Evolutionary conservation across 2,797 vertebrate species (phyloP), one percentile per base, ranked within the genome.

Genomic region (Malacoraja senta): DNA sequence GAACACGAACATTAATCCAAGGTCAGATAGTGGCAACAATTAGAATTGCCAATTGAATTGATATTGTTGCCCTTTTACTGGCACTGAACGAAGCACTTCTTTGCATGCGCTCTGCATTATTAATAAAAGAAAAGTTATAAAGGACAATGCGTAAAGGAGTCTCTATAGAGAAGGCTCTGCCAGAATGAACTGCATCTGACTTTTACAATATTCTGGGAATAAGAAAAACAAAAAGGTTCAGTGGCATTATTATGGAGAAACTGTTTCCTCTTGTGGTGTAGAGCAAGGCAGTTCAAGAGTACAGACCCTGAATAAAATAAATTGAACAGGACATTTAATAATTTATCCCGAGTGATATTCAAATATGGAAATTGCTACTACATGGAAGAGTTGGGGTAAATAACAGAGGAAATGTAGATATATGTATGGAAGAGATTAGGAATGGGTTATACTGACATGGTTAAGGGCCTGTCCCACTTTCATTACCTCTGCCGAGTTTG

Each of bases 1-100:
- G 26, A 88, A 32, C 19, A 8, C n/a, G 63, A 88, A 68, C 61
- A 88, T 88, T 88, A 88, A 88, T 68, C 84, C 84, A 88, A 88
- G 63, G 84, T 88, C 84, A 88, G 84, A 88, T 88, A 35, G 83
- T 63, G 58, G 83, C 83, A 86, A 86, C 63, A 88, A 88, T 88
- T 88, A 88, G 84, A 88, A 88, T 68, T 88, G 84, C 84, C 84
- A 68, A 68, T 88, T 88, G 84, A 88, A 88, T 88, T 35, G 29
- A 65, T 65, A 63, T 86, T 61, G n/a, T 86, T 32, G 83, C 32
- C 84, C 21, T 88, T 68, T 35, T 35, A n/a, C 61, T 63, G 68
- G 84, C 61, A 88, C n/a, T 38, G 84, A 88, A 88, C 24, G 63
- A 35, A 88, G 63, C n/a, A 32, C 21, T 35, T 88, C 44, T 68